Conservation (phyloP, 2,888 invertebrate species). For the Pandemis corylana region DNA sequence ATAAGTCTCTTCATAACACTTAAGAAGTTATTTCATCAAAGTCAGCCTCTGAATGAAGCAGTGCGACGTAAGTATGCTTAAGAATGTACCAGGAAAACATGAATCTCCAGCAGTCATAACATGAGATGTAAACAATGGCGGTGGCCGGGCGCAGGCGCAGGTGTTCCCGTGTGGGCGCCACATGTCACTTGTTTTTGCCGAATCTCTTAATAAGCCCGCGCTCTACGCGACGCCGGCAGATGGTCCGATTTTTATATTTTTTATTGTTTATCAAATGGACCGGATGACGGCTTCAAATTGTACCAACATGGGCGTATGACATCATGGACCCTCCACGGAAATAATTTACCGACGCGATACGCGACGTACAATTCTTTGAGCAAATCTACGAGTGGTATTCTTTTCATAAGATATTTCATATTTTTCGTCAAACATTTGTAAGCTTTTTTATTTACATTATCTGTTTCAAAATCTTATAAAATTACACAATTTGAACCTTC, state of each 20-base stretch:
- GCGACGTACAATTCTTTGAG: constrained; percentile 12
- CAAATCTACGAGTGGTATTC: too few relatives aligned
- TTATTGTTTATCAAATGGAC: constrained; percentile 38
- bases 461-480: too few relatives aligned
- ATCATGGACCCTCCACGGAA: constrained; percentile 21
- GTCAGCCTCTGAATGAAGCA: not conserved
- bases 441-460: too few relatives aligned
- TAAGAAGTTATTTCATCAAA: not conserved
- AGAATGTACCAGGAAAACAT: constrained; percentile 17
- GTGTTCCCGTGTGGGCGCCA: constrained; percentile 32
- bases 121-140: constrained; percentile 17
- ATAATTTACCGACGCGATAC: not conserved
- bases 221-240: constrained; percentile 28
- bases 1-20: too few relatives aligned
- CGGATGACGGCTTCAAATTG: constrained; percentile 20
- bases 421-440: too few relatives aligned
- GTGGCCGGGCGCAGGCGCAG: constrained; percentile 8
- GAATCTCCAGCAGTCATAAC: constrained; percentile 8
- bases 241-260: constrained; percentile 38
- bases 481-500: too few relatives aligned
- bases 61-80: not conserved
- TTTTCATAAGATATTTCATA: too few relatives aligned
- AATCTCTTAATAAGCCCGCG: constrained; percentile 36
- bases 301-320: constrained; percentile 35
- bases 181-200: constrained; percentile 36